Percentiles rank a stretch among this genome's conserved stretches.
phyloP scores from a whole-genome alignment of 2,797 vertebrate genomes.

The Selene dorsalis region DNA sequence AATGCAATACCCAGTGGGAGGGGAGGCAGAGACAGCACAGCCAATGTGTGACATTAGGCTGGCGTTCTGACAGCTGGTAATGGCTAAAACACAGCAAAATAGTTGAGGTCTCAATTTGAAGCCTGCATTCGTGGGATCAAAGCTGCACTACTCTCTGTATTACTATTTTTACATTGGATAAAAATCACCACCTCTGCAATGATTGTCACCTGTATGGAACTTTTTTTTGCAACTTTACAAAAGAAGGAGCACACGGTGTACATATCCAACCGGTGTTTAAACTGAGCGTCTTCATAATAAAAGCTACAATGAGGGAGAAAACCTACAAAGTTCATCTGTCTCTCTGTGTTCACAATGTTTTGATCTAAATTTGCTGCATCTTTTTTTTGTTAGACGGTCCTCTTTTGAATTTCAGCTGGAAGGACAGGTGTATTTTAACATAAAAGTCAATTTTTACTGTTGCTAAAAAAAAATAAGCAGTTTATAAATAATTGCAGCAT shows the following conservation, averaged over 20 bases:
- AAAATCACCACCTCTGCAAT: neutral
- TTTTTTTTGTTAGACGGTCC: too few species aligned
- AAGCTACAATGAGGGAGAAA: neutral
- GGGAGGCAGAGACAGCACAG: neutral
- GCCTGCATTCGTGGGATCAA: too few species aligned
- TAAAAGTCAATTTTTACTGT: neutral
- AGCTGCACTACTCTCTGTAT: too few species aligned
- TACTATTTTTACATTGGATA: too few species aligned
- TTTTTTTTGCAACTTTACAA: neutral
- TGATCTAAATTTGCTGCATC: slow-evolving; percentile 4
- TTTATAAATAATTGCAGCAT: neutral
- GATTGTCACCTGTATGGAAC: neutral
- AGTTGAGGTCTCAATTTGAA: neutral
- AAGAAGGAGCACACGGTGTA: neutral
- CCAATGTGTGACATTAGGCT: neutral
- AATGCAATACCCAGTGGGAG: neutral
- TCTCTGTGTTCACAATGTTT: slow-evolving; percentile 3
- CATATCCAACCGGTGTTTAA: neutral
- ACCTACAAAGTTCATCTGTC: too few species aligned
- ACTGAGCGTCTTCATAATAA: neutral
- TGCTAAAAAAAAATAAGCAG: slow-evolving; percentile 4
- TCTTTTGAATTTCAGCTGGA: neutral
- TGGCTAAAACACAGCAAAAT: neutral
- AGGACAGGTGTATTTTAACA: slow-evolving; percentile 26
- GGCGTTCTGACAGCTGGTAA: neutral